Evolutionary conservation across 2,113 vertebrate species (phyloP).

Genomic region (Oriolus oriolus): DNA sequence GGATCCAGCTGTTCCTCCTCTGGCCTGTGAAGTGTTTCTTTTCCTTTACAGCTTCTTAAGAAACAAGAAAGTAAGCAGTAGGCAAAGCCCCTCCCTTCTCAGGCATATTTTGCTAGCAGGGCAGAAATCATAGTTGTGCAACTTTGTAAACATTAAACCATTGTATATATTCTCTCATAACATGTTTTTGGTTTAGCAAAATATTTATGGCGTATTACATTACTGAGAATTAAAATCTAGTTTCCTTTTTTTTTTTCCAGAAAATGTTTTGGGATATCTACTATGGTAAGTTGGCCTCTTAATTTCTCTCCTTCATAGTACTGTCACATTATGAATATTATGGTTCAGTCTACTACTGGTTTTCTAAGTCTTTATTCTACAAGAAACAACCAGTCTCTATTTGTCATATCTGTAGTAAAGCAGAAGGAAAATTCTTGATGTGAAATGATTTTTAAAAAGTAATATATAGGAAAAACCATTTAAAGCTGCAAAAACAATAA

Average conservation of each 20-base stretch:
- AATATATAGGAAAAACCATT: background rate
- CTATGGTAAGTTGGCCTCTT: constrained; percentile 50
- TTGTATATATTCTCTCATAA: background rate
- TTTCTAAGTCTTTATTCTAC: background rate
- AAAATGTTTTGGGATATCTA: constrained; percentile 65
- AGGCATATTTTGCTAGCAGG: background rate
- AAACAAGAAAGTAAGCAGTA: background rate
- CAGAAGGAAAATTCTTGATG: background rate
- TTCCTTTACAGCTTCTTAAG: background rate
- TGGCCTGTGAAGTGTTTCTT: background rate
- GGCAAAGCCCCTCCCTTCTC: background rate
- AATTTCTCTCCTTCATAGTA: background rate
- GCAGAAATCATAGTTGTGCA: background rate
- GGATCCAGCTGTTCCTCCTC: background rate
- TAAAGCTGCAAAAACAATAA: background rate
- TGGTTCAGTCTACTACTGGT: background rate
- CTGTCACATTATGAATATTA: background rate
- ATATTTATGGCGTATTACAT: background rate
- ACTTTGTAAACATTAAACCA: background rate
- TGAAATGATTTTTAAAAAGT: background rate
- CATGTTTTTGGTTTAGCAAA: background rate
- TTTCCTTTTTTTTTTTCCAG: background rate
- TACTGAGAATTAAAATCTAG: background rate
- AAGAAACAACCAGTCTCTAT: background rate
- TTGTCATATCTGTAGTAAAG: background rate